Evolutionary conservation across 2,113 vertebrate genomes (phyloP).

Genomic region (Protobothrops mucrosquamatus): DNA sequence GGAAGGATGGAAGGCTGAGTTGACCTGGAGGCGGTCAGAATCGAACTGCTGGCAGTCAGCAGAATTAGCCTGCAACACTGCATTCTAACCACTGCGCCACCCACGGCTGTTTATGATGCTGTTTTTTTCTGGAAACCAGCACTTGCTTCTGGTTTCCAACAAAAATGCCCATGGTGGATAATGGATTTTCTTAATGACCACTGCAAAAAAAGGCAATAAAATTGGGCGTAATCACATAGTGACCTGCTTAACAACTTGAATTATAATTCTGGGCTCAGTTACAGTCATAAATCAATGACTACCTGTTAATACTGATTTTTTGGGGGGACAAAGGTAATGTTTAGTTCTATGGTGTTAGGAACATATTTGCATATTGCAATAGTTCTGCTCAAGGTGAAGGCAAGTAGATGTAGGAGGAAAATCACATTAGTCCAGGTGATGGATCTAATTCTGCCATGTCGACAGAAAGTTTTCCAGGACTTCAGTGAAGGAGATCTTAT

Average conservation of each 20-base stretch:
- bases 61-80: background rate
- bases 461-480: background rate
- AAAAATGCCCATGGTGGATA: background rate
- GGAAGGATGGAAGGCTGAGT: background rate
- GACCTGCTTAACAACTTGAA: background rate
- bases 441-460: background rate
- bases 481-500: background rate
- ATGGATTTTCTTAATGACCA: background rate
- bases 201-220: background rate
- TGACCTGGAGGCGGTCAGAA: background rate
- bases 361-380: background rate
- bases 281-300: background rate
- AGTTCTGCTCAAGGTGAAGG: background rate
- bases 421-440: background rate
- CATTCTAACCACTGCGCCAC: background rate
- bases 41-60: background rate
- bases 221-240: background rate
- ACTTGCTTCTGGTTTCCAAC: background rate
- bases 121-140: background rate
- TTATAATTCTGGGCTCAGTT: background rate
- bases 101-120: background rate
- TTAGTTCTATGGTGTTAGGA: accelerated
- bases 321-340: background rate
- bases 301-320: slow-evolving; percentile 35
- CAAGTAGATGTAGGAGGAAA: background rate